Evolutionary conservation across 2,113 vertebrate genomes (phyloP).

Genomic region (Phasianus colchicus): DNA sequence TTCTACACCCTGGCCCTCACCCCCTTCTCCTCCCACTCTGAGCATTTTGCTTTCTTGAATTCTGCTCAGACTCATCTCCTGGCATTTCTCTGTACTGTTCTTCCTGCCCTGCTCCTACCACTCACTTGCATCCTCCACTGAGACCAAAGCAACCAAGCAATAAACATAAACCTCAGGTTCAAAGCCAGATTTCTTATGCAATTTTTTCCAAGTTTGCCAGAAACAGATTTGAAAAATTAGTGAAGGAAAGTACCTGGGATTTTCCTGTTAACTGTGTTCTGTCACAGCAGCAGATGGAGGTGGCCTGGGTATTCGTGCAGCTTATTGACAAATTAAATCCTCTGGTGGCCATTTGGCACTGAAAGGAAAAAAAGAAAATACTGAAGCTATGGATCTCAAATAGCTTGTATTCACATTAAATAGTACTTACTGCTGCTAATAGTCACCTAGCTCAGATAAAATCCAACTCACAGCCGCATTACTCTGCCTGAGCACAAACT

Average conservation of each 20-base stretch:
- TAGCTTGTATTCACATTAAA: neutral
- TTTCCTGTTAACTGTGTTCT: neutral
- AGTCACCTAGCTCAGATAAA: slow-evolving; percentile 6
- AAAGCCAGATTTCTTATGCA: neutral
- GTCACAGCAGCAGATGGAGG: neutral
- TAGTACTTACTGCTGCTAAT: neutral
- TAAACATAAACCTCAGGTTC: neutral
- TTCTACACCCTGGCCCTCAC: neutral
- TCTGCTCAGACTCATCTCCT: neutral
- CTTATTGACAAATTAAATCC: neutral
- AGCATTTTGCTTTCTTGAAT: neutral
- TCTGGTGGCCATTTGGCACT: neutral
- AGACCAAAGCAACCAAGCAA: neutral
- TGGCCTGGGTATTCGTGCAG: neutral
- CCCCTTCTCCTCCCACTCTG: neutral
- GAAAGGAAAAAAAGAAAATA: neutral
- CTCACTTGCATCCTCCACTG: fast-evolving
- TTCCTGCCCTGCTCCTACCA: neutral
- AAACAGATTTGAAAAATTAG: neutral
- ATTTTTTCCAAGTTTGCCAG: neutral
- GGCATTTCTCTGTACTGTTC: neutral
- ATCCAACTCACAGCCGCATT: neutral
- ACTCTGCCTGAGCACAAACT: neutral
- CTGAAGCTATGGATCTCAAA: neutral
- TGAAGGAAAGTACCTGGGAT: neutral